phyloP scores from a whole-genome alignment of 1,140 invertebrate species.

The Meloidogyne floridensis region DNA sequence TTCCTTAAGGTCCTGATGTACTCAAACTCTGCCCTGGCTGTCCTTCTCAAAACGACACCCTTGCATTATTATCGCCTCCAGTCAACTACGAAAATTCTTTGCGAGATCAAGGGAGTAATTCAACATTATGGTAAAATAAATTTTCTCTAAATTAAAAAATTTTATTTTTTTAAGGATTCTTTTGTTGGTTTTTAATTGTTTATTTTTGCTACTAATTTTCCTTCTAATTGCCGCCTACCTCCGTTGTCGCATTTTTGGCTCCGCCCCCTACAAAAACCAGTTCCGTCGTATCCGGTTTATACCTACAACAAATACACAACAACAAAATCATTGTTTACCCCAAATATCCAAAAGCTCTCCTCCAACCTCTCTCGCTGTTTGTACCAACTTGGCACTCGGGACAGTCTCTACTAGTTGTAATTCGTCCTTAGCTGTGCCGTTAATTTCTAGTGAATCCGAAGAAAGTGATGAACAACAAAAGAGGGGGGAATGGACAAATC shows the following conservation, averaged over 20 bases:
- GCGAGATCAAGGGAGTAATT: background rate
- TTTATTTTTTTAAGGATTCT: conserved; percentile 24
- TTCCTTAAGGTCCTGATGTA: conserved; percentile 25
- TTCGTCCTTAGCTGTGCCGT: conserved; percentile 4
- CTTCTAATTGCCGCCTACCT: conserved; percentile 15
- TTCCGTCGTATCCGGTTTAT: conserved; percentile 20
- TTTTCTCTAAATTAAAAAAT: background rate
- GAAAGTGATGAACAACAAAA: background rate
- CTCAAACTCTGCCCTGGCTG: conserved; percentile 10
- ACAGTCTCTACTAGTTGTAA: conserved; percentile 5
- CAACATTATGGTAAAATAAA: background rate
- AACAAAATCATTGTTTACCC: background rate
- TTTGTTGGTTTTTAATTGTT: conserved; percentile 14
- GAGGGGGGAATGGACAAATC: conserved; percentile 4
- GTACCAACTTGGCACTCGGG: conserved; percentile 9
- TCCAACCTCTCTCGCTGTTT: conserved; percentile 20
- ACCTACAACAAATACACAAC: background rate
- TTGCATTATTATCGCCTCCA: conserved; percentile 10
- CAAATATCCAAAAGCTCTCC: background rate
- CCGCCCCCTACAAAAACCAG: conserved; percentile 11
- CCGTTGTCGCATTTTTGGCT: background rate
- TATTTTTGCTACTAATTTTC: conserved; percentile 25
- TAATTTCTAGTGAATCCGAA: conserved; percentile 14
- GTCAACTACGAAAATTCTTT: conserved; percentile 7
- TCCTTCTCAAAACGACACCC: background rate